Conservation (phyloP, 1,140 invertebrate species). For the Drosophila watanabei region DNA sequence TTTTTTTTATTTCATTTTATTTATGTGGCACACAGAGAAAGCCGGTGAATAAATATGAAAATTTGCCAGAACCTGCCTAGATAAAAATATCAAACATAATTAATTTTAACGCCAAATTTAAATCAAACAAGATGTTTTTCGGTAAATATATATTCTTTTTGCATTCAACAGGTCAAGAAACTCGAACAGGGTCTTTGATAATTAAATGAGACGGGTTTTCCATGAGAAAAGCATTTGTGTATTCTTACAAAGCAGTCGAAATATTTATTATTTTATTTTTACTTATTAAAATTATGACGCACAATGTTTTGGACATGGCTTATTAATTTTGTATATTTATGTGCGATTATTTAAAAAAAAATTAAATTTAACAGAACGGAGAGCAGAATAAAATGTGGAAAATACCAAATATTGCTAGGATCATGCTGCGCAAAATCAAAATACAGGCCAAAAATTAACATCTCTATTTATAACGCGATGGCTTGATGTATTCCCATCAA, state of each 20-base stretch:
- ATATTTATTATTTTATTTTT: background rate
- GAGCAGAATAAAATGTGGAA: too few relatives aligned
- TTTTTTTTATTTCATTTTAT: conserved; percentile 33
- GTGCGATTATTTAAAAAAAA: too few relatives aligned
- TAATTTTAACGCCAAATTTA: conserved; percentile 38
- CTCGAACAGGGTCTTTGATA: conserved; percentile 7
- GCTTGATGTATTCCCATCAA: too few relatives aligned
- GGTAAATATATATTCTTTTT: conserved; percentile 2
- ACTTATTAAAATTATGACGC: background rate
- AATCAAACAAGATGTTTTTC: conserved; percentile 24
- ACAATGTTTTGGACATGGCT: too few relatives aligned
- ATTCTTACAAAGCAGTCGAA: background rate
- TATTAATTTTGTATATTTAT: too few relatives aligned
- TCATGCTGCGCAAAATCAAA: too few relatives aligned
- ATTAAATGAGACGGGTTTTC: background rate
- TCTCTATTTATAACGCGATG: too few relatives aligned
- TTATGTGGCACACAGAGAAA: conserved; percentile 45
- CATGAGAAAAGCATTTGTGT: background rate
- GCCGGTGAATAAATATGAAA: conserved; percentile 40
- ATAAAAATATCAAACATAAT: conserved; percentile 47
- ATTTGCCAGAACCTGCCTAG: conserved; percentile 26
- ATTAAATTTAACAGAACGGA: too few relatives aligned
- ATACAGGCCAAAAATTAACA: too few relatives aligned
- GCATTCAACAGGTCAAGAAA: conserved; percentile 29
- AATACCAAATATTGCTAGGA: too few relatives aligned